Conservation (phyloP, 1,140 invertebrate species). For the Bombus pyrosoma region DNA sequence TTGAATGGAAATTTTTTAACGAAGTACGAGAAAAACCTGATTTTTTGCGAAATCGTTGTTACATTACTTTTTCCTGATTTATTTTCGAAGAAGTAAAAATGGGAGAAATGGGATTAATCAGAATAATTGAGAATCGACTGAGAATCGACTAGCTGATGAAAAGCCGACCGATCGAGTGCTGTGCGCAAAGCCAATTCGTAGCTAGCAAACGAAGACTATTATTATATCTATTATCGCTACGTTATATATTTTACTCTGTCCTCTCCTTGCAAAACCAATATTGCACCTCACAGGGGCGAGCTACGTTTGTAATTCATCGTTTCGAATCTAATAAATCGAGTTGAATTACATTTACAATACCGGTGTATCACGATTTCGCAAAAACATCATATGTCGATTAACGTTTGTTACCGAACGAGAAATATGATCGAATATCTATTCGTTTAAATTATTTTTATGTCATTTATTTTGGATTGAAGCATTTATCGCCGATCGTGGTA, state of each 20-base stretch:
- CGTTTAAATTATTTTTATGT: neutral
- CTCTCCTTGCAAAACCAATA: neutral
- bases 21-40: neutral
- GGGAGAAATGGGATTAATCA: too few relatives aligned
- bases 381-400: neutral
- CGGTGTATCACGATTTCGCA: neutral
- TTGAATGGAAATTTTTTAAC: neutral
- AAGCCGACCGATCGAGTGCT: neutral
- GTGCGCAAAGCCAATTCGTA: neutral
- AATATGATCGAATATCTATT: neutral
- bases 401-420: neutral
- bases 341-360: neutral
- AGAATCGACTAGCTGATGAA: slow-evolving; percentile 1
- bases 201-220: neutral
- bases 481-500: neutral
- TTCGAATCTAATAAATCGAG: slow-evolving; percentile 8
- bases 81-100: neutral
- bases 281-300: too few relatives aligned
- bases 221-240: slow-evolving; percentile 25
- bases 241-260: neutral
- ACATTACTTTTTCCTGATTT: neutral
- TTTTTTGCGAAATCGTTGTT: neutral
- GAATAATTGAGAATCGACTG: neutral
- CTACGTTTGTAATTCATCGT: slow-evolving; percentile 19
- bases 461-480: neutral